Percentiles rank a stretch among this genome's conserved stretches.
Conservation (phyloP, 2,888 invertebrate species). For the Caenorhabditis angaria region DNA sequence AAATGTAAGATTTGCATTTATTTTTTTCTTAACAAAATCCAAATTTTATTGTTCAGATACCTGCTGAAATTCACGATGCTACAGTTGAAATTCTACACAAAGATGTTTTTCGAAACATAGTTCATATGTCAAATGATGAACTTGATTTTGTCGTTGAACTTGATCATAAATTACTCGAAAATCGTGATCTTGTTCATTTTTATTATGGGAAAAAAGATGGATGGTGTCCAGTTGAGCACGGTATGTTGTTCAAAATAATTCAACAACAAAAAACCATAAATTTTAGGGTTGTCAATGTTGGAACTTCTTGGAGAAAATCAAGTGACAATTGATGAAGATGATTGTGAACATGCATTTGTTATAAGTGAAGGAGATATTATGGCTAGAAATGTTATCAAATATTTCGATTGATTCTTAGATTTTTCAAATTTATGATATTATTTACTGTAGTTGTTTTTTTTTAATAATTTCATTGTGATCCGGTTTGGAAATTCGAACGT, state of each 20-base stretch:
- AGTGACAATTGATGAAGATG: slow-evolving; percentile 57
- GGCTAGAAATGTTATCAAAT: slow-evolving; percentile 51
- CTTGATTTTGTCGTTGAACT: slow-evolving; percentile 48
- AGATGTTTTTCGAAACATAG: slow-evolving; percentile 59
- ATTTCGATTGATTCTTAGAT: slow-evolving; percentile 14
- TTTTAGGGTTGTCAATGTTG: slow-evolving; percentile 44
- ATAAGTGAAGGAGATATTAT: slow-evolving; percentile 58
- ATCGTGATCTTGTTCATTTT: slow-evolving; percentile 47
- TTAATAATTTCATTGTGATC: too few species aligned
- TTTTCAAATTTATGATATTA: neutral
- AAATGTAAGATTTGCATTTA: slow-evolving; percentile 13
- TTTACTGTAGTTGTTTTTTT: too few species aligned
- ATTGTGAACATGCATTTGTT: slow-evolving; percentile 66
- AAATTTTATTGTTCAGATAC: slow-evolving; percentile 32
- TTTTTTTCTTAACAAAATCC: neutral
- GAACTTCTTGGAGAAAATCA: slow-evolving; percentile 38
- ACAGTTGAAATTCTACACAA: slow-evolving; percentile 54
- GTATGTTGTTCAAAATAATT: slow-evolving; percentile 34
- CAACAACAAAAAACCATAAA: too few species aligned
- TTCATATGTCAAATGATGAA: slow-evolving; percentile 62
- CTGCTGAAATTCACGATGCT: slow-evolving; percentile 46
- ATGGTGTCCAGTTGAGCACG: slow-evolving; percentile 59
- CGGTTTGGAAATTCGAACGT: too few species aligned
- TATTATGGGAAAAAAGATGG: slow-evolving; percentile 61
- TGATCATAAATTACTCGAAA: slow-evolving; percentile 40